A percentile compares a stretch with the other conserved stretches of the same genome.
Evolutionary conservation across 2,113 vertebrate species (phyloP).

Genomic region (Cygnus buccinator): DNA sequence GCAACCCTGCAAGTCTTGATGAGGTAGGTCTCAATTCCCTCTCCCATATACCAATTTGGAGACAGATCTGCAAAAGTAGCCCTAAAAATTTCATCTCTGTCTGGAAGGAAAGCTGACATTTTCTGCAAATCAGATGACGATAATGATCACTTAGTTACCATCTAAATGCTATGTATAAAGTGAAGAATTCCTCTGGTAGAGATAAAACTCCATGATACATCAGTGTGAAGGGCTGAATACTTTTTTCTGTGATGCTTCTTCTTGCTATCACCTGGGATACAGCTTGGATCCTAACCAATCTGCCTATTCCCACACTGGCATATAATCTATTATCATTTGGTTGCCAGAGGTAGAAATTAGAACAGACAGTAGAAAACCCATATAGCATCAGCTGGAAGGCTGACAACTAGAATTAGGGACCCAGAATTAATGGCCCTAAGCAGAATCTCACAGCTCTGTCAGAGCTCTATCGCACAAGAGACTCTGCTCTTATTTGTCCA

Average conservation of each 20-base stretch:
- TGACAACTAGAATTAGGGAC: conserved; percentile 18
- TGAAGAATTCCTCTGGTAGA: not conserved
- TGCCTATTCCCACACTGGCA: not conserved
- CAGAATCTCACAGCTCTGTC: not conserved
- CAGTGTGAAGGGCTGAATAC: not conserved
- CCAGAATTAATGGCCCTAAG: conserved; percentile 6
- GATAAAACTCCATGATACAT: not conserved
- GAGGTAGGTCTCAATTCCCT: not conserved
- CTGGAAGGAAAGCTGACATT: conserved; percentile 9
- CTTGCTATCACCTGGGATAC: not conserved
- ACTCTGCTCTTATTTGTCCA: not conserved
- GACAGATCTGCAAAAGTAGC: not conserved
- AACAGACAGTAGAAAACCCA: conserved; percentile 11
- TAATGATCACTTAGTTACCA: not conserved
- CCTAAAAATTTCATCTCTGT: not conserved
- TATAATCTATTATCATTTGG: conserved; percentile 39
- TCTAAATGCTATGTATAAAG: not conserved
- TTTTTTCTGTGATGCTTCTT: not conserved
- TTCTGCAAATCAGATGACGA: not conserved
- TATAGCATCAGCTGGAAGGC: not conserved
- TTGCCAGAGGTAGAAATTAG: conserved; percentile 28
- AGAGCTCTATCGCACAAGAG: not conserved
- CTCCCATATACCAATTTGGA: not conserved
- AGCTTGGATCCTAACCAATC: not conserved
- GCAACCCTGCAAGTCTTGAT: not conserved